Percentiles rank a stretch among this genome's conserved stretches.
Evolutionary conservation across 2,888 invertebrate genomes (phyloP).

Genomic region (Campoplex nolae): DNA sequence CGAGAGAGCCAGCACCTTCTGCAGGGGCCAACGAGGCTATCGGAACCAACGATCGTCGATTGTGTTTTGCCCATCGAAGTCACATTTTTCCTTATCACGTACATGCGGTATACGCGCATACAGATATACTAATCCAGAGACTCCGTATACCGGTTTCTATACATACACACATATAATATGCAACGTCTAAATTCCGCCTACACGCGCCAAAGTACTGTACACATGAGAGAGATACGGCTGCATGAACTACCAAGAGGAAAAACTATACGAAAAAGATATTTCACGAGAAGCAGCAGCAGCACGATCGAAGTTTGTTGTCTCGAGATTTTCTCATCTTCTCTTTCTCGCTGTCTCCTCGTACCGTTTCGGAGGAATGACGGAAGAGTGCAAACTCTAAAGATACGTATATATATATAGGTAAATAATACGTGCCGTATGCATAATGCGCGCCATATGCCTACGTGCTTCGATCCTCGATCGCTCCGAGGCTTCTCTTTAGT

Average conservation of each 20-base stretch:
- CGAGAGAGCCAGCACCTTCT: constrained; percentile 38
- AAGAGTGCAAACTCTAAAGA: constrained; percentile 53
- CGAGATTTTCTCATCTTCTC: constrained; percentile 51
- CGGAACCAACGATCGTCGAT: constrained; percentile 67
- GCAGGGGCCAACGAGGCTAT: constrained; percentile 66
- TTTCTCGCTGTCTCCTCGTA: neutral
- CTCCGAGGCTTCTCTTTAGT: constrained; percentile 45
- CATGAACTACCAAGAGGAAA: constrained; percentile 45
- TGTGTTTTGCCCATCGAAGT: constrained; percentile 66
- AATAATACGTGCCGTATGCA: constrained; percentile 21
- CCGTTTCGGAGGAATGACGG: constrained; percentile 50
- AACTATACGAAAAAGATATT: constrained; percentile 49
- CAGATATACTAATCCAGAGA: neutral
- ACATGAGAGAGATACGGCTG: constrained; percentile 33
- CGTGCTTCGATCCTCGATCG: constrained; percentile 57
- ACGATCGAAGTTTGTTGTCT: constrained; percentile 51
- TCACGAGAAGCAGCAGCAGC: constrained; percentile 9
- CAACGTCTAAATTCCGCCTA: constrained; percentile 67
- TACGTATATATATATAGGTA: constrained; percentile 27
- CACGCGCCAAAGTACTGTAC: constrained; percentile 52
- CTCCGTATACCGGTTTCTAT: neutral
- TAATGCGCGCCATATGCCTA: constrained; percentile 41
- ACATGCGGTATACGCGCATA: neutral
- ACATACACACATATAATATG: constrained; percentile 14
- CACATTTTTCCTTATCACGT: constrained; percentile 46